These are phyloP conservation scores for Rhopilema esculentum DNA, from an alignment of 30 jellyfish, hydroid and myxozoan species.

Conservation along the genomic window DNA sequence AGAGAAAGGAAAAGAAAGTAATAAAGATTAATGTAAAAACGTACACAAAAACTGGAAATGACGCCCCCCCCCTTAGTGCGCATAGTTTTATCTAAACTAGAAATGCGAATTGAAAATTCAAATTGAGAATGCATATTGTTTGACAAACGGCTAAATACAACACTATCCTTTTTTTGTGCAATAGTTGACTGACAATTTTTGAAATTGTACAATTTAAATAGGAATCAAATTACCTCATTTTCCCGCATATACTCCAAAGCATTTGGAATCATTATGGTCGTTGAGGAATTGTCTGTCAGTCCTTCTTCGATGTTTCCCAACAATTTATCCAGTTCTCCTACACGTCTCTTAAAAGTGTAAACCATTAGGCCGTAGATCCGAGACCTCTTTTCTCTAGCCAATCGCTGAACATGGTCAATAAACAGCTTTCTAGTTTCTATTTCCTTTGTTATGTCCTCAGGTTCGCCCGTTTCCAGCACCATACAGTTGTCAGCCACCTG, in stretches of 20 bases:
- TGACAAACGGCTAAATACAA: too few species aligned
- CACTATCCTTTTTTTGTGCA: too few species aligned
- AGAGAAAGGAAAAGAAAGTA: neutral
- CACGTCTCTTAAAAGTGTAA: slow-evolving; percentile 43
- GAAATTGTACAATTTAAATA: too few species aligned
- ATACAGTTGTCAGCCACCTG: slow-evolving; percentile 47
- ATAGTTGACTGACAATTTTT: too few species aligned
- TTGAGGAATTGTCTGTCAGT: slow-evolving; percentile 3
- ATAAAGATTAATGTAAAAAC: too few species aligned
- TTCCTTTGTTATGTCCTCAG: slow-evolving; percentile 55
- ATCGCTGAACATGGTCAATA: slow-evolving; percentile 51
- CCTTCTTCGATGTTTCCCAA: slow-evolving; percentile 48
- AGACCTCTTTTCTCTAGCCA: slow-evolving; percentile 57
- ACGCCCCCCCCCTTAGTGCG: too few species aligned
- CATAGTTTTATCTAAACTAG: too few species aligned
- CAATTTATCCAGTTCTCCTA: slow-evolving; percentile 57
- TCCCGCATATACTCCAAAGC: slow-evolving; percentile 17
- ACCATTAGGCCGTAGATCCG: slow-evolving; percentile 69
- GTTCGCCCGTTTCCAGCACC: slow-evolving; percentile 65
- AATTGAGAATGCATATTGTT: too few species aligned
- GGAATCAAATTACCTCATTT: slow-evolving; percentile 51
- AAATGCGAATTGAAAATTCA: too few species aligned
- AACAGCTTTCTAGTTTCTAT: slow-evolving; percentile 21
- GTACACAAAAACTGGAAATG: too few species aligned
- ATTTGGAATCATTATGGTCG: slow-evolving; percentile 2